Evolutionary conservation across 35 echinoderm and acorn worm species (phyloP), one percentile per base, ranked within the genome.

Genomic region (Patiria miniata): DNA sequence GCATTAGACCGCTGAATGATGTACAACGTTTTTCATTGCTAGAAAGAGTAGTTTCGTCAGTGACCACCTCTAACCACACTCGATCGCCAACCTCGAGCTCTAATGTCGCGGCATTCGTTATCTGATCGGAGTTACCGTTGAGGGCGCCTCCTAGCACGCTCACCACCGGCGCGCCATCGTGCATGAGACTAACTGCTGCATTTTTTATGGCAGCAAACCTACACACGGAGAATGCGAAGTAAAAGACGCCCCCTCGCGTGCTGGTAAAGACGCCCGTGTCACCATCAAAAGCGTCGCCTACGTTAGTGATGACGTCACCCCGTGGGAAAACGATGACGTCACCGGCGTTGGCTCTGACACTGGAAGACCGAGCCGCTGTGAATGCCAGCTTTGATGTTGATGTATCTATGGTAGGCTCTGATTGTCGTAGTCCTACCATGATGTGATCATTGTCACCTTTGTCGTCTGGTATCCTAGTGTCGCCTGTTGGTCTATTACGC

Each of bases 221-320:
- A 14, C 28, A 60, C 57, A 60, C 19, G 57, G 57, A 60, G 28
- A 60, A 60, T 26, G 28, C 5, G 57, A 60, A 60, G 57, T n/a
- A 60, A 60, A n/a, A 26, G 57, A 60, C 57, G 16, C 57, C 57
- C 19, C 5, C 14, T 5, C 0, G 28, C 57, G 19, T 60, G 57
- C 57, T 60, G 57, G 57, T 60, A 60, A 60, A 60, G 57, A 60
- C 28, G 57, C 57, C 57, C 28, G 57, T 60, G 57, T 60, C 57
- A 60, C 57, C 57, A 60, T 60, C 57, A 18, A 60, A 60, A n/a
- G 57, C 8, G 7, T 26, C 57, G 57, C 57, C 57, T 1, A 60
- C 57, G 57, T 60, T 60, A 0, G 57, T 60, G 57, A 60, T 60
- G 17, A 60, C 57, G 57, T 60, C 57, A 14, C 5, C 28, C 7